Base-by-base conservation (phyloP, 2,113 vertebrate species). In the Eublepharis macularius region DNA sequence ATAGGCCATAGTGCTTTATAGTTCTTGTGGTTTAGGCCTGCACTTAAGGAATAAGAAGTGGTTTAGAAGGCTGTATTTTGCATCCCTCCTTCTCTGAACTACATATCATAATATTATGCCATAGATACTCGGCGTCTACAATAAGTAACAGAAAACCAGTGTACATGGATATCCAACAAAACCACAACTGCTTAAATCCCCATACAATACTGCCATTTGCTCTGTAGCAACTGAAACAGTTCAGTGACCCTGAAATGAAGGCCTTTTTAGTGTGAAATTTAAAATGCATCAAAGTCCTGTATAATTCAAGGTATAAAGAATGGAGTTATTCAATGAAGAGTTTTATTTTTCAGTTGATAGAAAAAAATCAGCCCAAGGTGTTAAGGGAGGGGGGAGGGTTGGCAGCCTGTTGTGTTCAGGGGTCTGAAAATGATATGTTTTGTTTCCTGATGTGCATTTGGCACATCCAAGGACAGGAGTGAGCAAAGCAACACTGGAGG, bases 391-490 rank as follows among this genome's bases (percentile, higher is more conserved):
- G 60, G 26, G 54, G 60, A 24, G 60, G 60, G 24, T 21, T 78
- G 83, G 78, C 29, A 79, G 34, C 26, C 34, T 78, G 43, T 65
- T 74, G 24, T 39, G 63, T 80, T 66, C 76, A 74, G 68, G 16
- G 49, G 73, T 49, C 51, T 85, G 76, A 80, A 70, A 63, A 73
- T 79, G 66, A 17, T 36, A 70, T 74, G 68, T 74, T 80, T 63
- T 47, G 68, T 17, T 39, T 74, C 26, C 34, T 12, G 60, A 51
- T 80, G 69, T 74, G 41, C 24, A 65, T 74, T 74, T 86, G 66
- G 68, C 51, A 80, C 26, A 73, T 80, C 68, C 76, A 72, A 73
- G 41, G 41, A 19, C 66, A 80, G 68, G 14, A 73, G 7, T 5
- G 12, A 72, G n/a, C 19, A 34, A 72, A 36, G 68, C 7, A 72